Evolutionary conservation across 2,113 vertebrate genomes (phyloP).

Genomic region (Bubo blakistoni): DNA sequence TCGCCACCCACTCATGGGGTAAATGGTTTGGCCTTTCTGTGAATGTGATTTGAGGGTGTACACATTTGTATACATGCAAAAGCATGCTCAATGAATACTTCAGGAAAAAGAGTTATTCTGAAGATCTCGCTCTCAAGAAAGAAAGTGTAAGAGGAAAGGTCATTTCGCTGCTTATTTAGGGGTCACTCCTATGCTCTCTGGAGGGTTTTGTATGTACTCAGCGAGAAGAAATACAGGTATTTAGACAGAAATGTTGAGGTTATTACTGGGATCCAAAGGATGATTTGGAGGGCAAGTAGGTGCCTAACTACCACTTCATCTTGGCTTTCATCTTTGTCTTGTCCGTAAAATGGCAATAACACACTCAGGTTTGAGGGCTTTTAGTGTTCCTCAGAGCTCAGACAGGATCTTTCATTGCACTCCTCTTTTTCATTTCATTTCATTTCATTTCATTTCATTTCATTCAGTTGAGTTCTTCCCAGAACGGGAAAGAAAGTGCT

Average conservation of each 20-base stretch:
- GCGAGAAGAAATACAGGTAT: neutral
- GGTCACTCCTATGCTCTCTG: neutral
- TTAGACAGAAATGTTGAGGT: neutral
- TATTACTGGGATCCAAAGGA: neutral
- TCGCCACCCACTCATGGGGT: neutral
- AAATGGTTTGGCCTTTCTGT: neutral
- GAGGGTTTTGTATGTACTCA: neutral
- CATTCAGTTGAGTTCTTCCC: neutral
- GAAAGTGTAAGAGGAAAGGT: neutral
- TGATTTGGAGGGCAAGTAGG: neutral
- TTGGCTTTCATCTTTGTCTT: neutral
- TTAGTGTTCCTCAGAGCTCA: neutral
- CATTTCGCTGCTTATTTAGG: neutral
- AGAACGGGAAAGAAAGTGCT: neutral
- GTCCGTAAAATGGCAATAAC: neutral
- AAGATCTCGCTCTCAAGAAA: neutral
- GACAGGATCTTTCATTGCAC: neutral
- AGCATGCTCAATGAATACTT: neutral
- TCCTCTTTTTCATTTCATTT: neutral
- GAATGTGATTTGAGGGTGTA: neutral
- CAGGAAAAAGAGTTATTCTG: neutral
- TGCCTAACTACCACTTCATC: neutral
- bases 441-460: no score
- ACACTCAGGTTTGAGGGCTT: neutral
- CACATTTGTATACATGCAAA: neutral